Conservation (phyloP, 37 sponge, comb jelly and placozoan species). For the Diacarnus erythraeanus region DNA sequence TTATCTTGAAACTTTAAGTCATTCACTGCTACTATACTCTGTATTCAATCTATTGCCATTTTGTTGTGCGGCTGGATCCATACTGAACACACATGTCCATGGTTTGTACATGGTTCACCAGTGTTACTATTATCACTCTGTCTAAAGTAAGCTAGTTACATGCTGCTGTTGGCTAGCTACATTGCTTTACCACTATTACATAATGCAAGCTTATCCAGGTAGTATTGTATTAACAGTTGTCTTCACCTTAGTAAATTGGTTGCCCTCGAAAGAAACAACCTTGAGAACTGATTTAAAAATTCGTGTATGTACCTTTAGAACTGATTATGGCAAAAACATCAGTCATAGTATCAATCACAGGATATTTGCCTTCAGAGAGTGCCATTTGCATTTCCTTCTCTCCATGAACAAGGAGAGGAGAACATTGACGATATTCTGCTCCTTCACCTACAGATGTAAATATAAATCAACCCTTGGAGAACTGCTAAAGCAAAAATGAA, state of each 20-base stretch:
- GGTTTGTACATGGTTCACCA: too few species aligned
- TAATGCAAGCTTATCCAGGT: not conserved
- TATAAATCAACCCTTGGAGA: too few species aligned
- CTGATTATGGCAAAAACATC: slow-evolving; percentile 79
- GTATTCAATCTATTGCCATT: too few species aligned
- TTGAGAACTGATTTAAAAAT: not conserved
- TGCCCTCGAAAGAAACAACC: not conserved
- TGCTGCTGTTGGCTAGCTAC: not conserved
- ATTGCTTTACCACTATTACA: not conserved
- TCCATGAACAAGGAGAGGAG: slow-evolving; percentile 48
- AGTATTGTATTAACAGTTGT: not conserved
- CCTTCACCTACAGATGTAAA: not conserved
- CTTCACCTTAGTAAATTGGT: not conserved
- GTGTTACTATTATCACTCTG: too few species aligned
- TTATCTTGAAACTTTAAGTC: not conserved
- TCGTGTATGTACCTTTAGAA: slow-evolving; percentile 20
- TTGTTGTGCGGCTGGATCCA: too few species aligned
- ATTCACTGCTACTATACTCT: not conserved
- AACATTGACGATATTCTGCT: not conserved
- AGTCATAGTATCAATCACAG: slow-evolving; percentile 59
- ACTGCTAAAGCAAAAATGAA: too few species aligned
- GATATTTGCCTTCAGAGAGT: slow-evolving; percentile 57
- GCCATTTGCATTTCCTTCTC: slow-evolving; percentile 68
- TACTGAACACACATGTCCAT: too few species aligned
- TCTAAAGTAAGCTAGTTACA: not conserved